Evolutionary conservation across 2,888 invertebrate genomes (phyloP), one percentile per base, ranked within the genome.

Genomic region (Pyralis farinalis): DNA sequence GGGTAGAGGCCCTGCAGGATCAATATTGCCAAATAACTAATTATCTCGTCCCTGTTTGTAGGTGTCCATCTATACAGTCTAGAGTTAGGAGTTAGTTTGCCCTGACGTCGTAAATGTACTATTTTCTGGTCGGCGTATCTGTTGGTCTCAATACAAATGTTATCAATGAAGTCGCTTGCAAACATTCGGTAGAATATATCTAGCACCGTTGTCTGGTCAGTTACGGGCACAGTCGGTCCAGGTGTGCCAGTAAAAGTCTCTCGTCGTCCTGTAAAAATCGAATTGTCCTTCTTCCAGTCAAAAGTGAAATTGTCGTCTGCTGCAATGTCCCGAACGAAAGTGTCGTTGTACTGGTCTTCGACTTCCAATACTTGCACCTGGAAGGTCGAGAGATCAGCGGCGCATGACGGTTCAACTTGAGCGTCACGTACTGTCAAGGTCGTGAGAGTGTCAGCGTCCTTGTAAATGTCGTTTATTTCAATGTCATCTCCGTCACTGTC

Each of bases 1-100:
- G 53, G 54, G 34, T 53, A 55, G 0, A 54, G 36, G 0, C 50
- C 53, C 36, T 58, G 58, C 6, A 57, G 10, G 25, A 55, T 51
- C 1, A 43, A 16, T 1, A 57, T 8, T 4, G 53, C 47, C 9
- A 57, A 34, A 39, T 52, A 59, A 16, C 22, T 40, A 0, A 43
- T 7, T 38, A 58, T 52, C 43, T 55, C 55, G 12, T 48, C 37
- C 8, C 49, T 34, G 32, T 53, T 20, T 10, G 52, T 58, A 2
- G 47, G 48, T 30, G 46, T 33, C 55, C 51, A 52, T n/a, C 44
- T 11, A 4, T 38, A 12, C n/a, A 40, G 12, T 9, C 36, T 30
- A 8, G 39, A 27, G 7, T 27, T 25, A 12, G 25, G 25, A 1
- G 32, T 12, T 1, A 40, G 22, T 9, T 12, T 22, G 30, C 34